Evolutionary conservation across 2,888 invertebrate species (phyloP), one percentile per base, ranked within the genome.

Genomic region (Trissolcus brochymenae): DNA sequence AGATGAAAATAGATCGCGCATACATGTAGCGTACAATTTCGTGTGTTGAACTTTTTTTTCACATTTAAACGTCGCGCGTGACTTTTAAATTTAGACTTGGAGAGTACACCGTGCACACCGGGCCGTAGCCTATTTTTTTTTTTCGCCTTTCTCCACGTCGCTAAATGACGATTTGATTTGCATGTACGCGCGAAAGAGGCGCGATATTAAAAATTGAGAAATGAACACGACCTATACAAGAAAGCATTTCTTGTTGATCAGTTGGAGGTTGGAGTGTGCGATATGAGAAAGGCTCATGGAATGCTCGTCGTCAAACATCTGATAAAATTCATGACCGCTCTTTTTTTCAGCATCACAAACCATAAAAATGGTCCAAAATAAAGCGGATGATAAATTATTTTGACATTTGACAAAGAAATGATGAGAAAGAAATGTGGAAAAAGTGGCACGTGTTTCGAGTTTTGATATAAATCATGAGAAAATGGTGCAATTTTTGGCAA

Each of bases 161-260:
- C 11, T 13, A 17, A 43, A 25, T 6, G 7, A 41, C 9, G 11
- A 1, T 53, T 41, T 17, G 11, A 17, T 55, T 43, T 29, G 25
- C 29, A 29, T 64, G 43, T 40, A 51, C 40, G 50, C 35, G 60
- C 50, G 60, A 50, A 54, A 64, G 25, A 54, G n/a, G 17, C 14
- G 19, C 4, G 25, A 16, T 11, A 49, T 7, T 4, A 61, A 35
- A 16, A 17, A 1, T 35, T 35, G 64, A 54, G 41, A 56, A 25
- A 49, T 6, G 46, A 46, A 46, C 62, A 62, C 54, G 62, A 62
- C 62, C 62, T 62, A n/a, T n/a, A 62, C 29, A 62, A 62, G 62
- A 62, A 62, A 54, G 53, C 53, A 17, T 55, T 46, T 64, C 43
- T 64, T 46, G 55, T 64, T 62, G 53, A 25, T 14, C 62, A 6